Evolutionary conservation across 2,113 vertebrate species (phyloP), one percentile per base, ranked within the genome.

Genomic region (Heterocephalus glaber): DNA sequence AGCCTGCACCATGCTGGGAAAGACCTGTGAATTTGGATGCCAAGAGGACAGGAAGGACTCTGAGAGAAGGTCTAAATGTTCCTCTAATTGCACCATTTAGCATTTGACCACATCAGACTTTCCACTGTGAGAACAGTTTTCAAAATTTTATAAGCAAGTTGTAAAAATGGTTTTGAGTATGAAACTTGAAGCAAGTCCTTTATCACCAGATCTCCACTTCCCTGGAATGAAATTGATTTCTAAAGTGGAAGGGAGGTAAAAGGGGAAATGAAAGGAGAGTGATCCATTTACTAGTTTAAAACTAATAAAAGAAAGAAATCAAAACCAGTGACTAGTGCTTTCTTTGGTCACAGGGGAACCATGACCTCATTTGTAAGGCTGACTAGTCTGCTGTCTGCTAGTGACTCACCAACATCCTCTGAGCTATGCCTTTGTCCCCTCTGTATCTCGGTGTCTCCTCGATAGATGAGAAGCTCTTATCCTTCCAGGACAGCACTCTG

Each of bases 141-240:
- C 60, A 76, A n/a, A 58, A 65, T 85, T 96, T 96, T 86, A 97
- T 52, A 96, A 90, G 63, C 41, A 80, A 86, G 16, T 52, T 83
- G 47, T 90, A 97, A 97, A 95, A 95, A 65, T 9, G 3, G 7
- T 74, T 49, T 81, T 19, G 3, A 35, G 20, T 82, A 47, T 66
- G 72, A 96, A 97, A 89, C 41, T 33, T 89, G 74, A 83, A 84
- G 52, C 12, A 80, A 68, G 19, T 81, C 20, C 35, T 95, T 83
- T 95, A 89, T 96, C 89, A 52, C 19, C 60, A 90, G 44, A 86
- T 81, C 38, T 58, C 63, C 77, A 38, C 54, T 14, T 91, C 61
- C 47, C n/a, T 61, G 56, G 16, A 95, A 92, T 66, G 13, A 74
- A 89, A 90, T 22, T 84, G 19, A 54, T 65, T 89, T 95, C 65